Evolutionary conservation across 2,888 invertebrate genomes (phyloP).

Genomic region (Heliconius erato): DNA sequence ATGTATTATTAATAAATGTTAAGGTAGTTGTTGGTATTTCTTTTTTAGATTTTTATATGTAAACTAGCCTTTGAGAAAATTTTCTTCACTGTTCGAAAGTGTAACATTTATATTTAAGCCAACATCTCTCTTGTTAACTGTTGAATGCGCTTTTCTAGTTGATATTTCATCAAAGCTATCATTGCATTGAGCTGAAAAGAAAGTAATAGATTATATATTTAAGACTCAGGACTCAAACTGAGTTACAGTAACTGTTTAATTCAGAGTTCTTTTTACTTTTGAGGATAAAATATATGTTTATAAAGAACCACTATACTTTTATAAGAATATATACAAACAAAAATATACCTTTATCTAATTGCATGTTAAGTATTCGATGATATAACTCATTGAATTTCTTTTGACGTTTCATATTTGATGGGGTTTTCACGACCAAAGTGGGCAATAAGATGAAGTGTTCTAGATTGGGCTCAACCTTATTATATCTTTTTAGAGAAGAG

Average conservation of each 20-base stretch:
- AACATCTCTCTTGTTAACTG: conserved; percentile 64
- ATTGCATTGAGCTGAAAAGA: conserved; percentile 60
- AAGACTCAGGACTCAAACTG: neutral
- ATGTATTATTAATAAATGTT: neutral
- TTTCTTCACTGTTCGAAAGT: conserved; percentile 60
- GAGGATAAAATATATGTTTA: neutral
- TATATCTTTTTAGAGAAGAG: conserved; percentile 63
- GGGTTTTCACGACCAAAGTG: conserved; percentile 77
- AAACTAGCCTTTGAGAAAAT: conserved; percentile 35
- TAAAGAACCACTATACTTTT: neutral
- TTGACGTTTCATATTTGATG: conserved; percentile 78
- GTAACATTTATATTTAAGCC: conserved; percentile 75
- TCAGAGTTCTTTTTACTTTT: neutral
- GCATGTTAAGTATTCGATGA: conserved; percentile 74
- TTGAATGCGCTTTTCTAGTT: conserved; percentile 23
- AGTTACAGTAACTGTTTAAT: neutral
- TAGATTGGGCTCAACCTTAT: conserved; percentile 70
- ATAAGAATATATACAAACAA: neutral
- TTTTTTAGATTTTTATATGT: conserved; percentile 44
- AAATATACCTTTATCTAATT: conserved; percentile 66
- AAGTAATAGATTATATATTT: conserved; percentile 35
- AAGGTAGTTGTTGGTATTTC: neutral
- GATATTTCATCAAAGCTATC: conserved; percentile 12
- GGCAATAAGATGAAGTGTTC: conserved; percentile 79
- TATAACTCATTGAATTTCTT: conserved; percentile 81